Percentiles rank a stretch among this genome's conserved stretches.
Evolutionary conservation across 2,113 vertebrate genomes (phyloP).

Genomic region (Syngnathus scovelli): DNA sequence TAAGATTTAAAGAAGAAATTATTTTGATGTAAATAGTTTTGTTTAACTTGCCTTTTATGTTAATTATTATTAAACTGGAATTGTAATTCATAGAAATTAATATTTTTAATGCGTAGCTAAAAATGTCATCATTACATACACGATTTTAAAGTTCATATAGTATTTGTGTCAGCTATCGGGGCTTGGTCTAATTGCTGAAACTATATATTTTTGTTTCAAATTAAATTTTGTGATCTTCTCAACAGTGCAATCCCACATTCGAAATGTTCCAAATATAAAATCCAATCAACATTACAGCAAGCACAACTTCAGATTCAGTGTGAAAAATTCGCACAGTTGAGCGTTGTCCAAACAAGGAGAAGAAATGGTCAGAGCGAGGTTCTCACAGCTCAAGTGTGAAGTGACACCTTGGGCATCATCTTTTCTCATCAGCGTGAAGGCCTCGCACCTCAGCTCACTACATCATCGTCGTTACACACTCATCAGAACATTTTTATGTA

Average conservation of each 20-base stretch:
- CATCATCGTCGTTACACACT: background rate
- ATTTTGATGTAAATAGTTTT: background rate
- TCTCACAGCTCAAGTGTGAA: constrained; percentile 67
- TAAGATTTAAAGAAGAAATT: background rate
- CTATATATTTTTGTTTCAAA: background rate
- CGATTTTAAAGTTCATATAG: background rate
- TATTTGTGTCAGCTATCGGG: background rate
- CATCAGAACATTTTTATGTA: background rate
- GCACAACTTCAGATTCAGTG: background rate
- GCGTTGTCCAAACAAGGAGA: background rate
- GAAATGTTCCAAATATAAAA: background rate
- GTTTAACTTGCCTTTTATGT: too few relatives aligned
- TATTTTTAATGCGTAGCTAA: too few relatives aligned
- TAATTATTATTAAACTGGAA: too few relatives aligned
- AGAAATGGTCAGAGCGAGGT: constrained; percentile 3
- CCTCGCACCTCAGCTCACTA: constrained; percentile 54
- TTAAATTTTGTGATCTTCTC: background rate
- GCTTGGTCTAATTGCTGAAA: background rate
- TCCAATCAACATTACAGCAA: background rate
- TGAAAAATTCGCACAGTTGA: background rate
- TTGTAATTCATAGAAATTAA: too few relatives aligned
- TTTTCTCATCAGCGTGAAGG: constrained; percentile 65
- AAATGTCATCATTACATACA: too few relatives aligned
- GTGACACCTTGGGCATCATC: constrained; percentile 56
- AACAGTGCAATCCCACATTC: background rate